These are phyloP conservation scores for Cynopterus sphinx DNA, from an alignment of 2,797 vertebrate genomes.

Conservation along the genomic window DNA sequence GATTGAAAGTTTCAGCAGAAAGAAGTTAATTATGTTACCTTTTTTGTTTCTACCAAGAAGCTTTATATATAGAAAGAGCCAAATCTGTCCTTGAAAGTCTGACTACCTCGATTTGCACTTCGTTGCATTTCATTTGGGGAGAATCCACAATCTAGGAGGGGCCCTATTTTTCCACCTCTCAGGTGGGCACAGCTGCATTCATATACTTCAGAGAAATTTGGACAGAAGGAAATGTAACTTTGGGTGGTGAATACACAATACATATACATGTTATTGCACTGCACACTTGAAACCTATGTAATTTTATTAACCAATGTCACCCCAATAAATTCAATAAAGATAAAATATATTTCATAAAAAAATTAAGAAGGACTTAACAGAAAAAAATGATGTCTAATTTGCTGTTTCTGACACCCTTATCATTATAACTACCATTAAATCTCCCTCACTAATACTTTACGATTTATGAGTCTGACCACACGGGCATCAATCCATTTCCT, in stretches of 20 bases:
- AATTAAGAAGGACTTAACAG: not conserved
- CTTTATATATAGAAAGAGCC: not conserved
- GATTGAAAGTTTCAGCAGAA: constrained; percentile 56
- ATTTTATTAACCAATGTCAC: too few species aligned
- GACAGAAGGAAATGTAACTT: too few species aligned
- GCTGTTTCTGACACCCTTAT: not conserved
- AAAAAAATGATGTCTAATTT: not conserved
- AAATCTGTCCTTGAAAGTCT: not conserved
- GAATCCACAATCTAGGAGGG: not conserved
- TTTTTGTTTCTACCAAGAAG: not conserved
- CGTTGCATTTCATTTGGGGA: not conserved
- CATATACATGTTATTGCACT: too few species aligned
- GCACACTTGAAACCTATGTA: too few species aligned
- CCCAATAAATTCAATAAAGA: too few species aligned
- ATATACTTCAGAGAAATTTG: not conserved
- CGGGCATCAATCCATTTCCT: not conserved
- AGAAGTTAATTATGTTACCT: not conserved
- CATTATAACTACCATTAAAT: not conserved
- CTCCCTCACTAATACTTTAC: not conserved
- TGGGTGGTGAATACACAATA: too few species aligned
- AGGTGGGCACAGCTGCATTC: not conserved
- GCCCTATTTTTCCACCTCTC: not conserved
- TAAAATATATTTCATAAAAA: too few species aligned
- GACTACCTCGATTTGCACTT: not conserved
- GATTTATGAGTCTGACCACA: not conserved